These are phyloP conservation scores for Pseudorectes ferrugineus DNA, from an alignment of 2,113 vertebrate species.

Conservation along the genomic window DNA sequence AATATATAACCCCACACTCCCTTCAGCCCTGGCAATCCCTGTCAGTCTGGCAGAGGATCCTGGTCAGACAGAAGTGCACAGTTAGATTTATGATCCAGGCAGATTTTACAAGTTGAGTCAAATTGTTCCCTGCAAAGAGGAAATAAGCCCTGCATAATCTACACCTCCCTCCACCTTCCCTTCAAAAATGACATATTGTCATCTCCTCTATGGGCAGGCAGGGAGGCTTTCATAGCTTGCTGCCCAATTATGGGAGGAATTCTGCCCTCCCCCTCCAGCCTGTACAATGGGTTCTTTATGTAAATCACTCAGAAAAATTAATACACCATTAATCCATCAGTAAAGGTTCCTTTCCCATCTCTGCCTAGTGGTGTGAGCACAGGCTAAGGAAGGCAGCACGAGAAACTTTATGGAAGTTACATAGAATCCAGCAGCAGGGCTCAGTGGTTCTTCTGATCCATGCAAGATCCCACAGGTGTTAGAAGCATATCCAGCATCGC, in stretches of 20 bases:
- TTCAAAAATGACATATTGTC: neutral
- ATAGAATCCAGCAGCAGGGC: neutral
- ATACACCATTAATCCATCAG: conserved; percentile 35
- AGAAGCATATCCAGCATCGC: neutral
- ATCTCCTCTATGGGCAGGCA: neutral
- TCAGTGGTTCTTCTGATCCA: neutral
- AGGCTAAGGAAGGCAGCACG: neutral
- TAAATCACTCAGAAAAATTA: conserved; percentile 67
- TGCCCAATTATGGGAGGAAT: conserved; percentile 52
- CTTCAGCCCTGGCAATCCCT: neutral
- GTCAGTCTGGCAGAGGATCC: neutral
- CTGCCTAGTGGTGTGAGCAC: neutral
- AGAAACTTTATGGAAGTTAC: neutral
- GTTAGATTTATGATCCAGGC: neutral
- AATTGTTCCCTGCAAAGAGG: neutral
- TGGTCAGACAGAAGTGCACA: neutral
- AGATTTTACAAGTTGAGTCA: neutral
- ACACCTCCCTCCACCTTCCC: neutral
- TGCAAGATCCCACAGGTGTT: neutral
- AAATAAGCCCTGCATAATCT: neutral
- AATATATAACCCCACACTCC: neutral
- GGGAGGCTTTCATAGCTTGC: conserved; percentile 35
- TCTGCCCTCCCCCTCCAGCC: conserved; percentile 2
- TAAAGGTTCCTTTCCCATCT: neutral
- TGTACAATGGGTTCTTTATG: conserved; percentile 68